A percentile compares a stretch with the other conserved stretches of the same genome.
phyloP scores from a whole-genome alignment of 2,888 invertebrate genomes.

The Augiades crinisus region DNA sequence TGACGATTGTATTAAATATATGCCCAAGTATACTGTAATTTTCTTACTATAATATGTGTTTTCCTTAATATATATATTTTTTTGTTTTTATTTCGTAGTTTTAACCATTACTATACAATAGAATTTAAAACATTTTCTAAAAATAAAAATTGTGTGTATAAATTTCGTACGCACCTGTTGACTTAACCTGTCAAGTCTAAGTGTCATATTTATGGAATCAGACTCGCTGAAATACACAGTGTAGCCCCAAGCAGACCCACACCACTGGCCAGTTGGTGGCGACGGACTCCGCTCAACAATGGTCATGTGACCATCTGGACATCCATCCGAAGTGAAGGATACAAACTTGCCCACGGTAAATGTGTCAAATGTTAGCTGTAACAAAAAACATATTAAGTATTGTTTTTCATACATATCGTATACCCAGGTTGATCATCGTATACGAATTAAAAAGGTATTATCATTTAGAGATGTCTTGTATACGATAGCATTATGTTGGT shows the following conservation, averaged over 20 bases:
- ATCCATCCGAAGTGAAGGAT: constrained; percentile 88
- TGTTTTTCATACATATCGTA: no score
- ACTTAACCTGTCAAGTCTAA: constrained; percentile 85
- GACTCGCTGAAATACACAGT: constrained; percentile 93
- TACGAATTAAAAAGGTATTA: no score
- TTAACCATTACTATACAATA: no score
- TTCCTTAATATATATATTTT: no score
- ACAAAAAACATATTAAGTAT: no score
- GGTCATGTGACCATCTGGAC: constrained; percentile 91
- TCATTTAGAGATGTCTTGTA: no score
- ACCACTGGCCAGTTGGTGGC: constrained; percentile 89
- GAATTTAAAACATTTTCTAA: not conserved
- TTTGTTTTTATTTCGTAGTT: no score
- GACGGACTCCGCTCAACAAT: constrained; percentile 87
- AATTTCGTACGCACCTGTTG: constrained; percentile 83
- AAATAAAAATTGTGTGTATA: not conserved
- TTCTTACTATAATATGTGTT: no score
- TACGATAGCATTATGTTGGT: no score
- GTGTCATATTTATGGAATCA: constrained; percentile 88
- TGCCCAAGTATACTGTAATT: no score
- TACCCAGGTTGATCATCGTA: no score
- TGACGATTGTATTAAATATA: no score
- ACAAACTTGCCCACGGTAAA: constrained; percentile 91
- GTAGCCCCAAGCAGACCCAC: constrained; percentile 92
- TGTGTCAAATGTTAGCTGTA: constrained; percentile 91